These are phyloP conservation scores for Dorcus hopei DNA, from an alignment of 2,888 invertebrate genomes.

Conservation along the genomic window DNA sequence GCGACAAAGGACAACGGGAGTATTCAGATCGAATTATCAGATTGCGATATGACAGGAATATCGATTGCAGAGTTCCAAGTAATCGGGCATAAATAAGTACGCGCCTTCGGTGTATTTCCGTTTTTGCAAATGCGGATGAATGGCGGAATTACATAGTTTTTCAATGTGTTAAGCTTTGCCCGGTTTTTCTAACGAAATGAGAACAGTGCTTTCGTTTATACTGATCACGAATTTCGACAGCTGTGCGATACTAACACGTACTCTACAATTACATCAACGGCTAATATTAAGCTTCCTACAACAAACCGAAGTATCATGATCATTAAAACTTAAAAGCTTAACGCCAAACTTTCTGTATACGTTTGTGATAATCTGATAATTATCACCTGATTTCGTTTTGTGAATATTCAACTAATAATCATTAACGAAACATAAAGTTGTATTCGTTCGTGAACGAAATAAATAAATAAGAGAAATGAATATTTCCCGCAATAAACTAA, in stretches of 20 bases:
- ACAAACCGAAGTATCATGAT: slow-evolving; percentile 23
- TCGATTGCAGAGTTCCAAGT: slow-evolving; percentile 29
- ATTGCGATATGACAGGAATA: slow-evolving; percentile 2
- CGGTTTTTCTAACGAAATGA: not conserved
- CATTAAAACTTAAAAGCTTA: slow-evolving; percentile 20
- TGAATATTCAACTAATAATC: too few species aligned
- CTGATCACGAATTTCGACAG: slow-evolving; percentile 26
- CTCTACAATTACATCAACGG: slow-evolving; percentile 27
- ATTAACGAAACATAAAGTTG: too few species aligned
- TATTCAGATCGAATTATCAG: too few species aligned
- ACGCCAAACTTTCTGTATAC: slow-evolving; percentile 9
- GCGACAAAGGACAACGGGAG: slow-evolving; percentile 2
- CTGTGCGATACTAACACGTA: slow-evolving; percentile 29
- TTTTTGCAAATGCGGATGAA: too few species aligned
- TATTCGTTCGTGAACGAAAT: too few species aligned
- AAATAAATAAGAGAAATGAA: too few species aligned
- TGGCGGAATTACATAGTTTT: too few species aligned
- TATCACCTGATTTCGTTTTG: too few species aligned
- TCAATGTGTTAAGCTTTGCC: too few species aligned
- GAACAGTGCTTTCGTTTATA: slow-evolving; percentile 25
- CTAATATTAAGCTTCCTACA: slow-evolving; percentile 26
- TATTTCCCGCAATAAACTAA: too few species aligned
- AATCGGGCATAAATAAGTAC: not conserved
- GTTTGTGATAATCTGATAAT: too few species aligned
- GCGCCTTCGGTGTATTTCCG: not conserved